Evolutionary conservation across 2,113 vertebrate genomes (phyloP), one percentile per base, ranked within the genome.

Genomic region (Syngnathus typhle): DNA sequence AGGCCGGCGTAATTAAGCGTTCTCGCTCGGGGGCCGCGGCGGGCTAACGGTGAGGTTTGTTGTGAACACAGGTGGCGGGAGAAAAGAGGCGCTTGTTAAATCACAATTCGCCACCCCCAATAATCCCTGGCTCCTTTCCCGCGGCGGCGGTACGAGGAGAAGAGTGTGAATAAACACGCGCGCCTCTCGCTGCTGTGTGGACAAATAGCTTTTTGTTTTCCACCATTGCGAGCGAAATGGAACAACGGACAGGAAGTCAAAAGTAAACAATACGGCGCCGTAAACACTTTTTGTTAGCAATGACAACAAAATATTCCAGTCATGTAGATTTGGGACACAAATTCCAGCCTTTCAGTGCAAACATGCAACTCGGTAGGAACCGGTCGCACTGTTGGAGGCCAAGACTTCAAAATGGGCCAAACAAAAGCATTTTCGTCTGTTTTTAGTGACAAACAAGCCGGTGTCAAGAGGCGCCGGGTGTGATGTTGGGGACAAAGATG

Each of bases 1-100:
- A 83, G 74, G 83, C 82, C 87, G 88, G 85, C 87, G 87, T 92
- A 91, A 93, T 93, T 91, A 91, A 91, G 89, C 82, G 77, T 86
- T 81, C 85, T 86, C 88, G 49, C 90, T 83, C 83, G 55, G 54
- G 54, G 88, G 86, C 88, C 85, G 88, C 87, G 85, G 75, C 84
- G 84, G 87, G 88, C 89, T 89, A 91, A 89, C 91, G 89, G 88
- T 89, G 86, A 90, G 88, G 84, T 88, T 87, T 90, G 81, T 87
- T 90, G 87, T 89, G 87, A 90, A 90, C 82, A 88, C 85, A 90
- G 84, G 88, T 85, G 86, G 79, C 66, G 65, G 80, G 82, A 83
- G 77, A 81, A 80, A 82, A 84, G 78, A 80, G 81, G 88, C 89
- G 90, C 88, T 91, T 82, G 82, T 70, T 75, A 83, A 89, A 88